Percentiles rank a stretch among this genome's conserved stretches.
These are phyloP conservation scores for Lamprologus sp. DNA, from an alignment of 2,113 vertebrate species.

Conservation along the genomic window DNA sequence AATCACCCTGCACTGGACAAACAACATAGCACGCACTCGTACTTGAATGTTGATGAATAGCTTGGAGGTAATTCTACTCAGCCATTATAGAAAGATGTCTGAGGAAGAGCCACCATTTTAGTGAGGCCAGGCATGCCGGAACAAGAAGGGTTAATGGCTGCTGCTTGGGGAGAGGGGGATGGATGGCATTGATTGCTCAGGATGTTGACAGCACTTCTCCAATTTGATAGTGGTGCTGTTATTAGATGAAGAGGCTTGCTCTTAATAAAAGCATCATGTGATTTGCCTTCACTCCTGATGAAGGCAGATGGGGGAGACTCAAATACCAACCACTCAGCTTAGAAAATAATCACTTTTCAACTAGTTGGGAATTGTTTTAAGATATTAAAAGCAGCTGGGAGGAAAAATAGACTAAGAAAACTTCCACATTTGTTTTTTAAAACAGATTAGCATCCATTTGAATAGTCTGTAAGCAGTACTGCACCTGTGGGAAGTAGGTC, in stretches of 20 bases:
- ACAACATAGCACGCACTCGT: not conserved
- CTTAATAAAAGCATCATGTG: slow-evolving; percentile 50
- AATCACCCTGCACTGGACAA: slow-evolving; percentile 13
- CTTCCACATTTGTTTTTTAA: not conserved
- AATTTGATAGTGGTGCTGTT: slow-evolving; percentile 62
- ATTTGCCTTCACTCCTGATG: not conserved
- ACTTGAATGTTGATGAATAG: slow-evolving; percentile 31
- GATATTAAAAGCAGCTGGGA: not conserved
- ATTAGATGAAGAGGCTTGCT: slow-evolving; percentile 59
- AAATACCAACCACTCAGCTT: not conserved
- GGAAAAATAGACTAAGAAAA: not conserved
- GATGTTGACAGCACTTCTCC: slow-evolving; percentile 71
- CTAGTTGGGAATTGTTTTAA: not conserved
- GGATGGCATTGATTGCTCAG: slow-evolving; percentile 65
- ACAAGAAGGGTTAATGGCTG: slow-evolving; percentile 69
- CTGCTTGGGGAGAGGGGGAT: slow-evolving; percentile 55
- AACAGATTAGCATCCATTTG: not conserved
- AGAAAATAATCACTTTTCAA: not conserved
- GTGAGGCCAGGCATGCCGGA: slow-evolving; percentile 58
- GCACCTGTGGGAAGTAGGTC: not conserved
- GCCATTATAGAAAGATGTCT: slow-evolving; percentile 60
- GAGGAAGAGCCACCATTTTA: slow-evolving; percentile 61
- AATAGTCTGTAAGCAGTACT: not conserved
- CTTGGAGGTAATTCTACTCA: slow-evolving; percentile 42
- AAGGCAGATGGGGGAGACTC: not conserved